Evolutionary conservation across 1,140 invertebrate species (phyloP).

Genomic region (Zaprionus nigranus): DNA sequence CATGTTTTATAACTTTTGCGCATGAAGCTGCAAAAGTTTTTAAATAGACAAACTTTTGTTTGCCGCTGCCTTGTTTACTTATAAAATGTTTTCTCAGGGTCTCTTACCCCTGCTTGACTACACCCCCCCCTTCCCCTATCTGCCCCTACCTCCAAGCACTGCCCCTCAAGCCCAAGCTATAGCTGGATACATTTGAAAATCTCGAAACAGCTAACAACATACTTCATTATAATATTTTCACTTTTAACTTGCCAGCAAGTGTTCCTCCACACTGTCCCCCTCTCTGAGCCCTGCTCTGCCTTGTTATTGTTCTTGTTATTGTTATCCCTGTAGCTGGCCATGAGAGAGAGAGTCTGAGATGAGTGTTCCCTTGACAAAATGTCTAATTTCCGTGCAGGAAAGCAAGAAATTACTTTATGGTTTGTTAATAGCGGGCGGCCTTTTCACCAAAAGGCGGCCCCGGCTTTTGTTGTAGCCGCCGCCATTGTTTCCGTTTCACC

Average conservation of each 20-base stretch:
- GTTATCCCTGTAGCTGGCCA: conserved; percentile 46
- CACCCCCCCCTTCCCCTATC: not conserved
- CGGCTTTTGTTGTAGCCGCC: conserved; percentile 30
- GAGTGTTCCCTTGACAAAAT: conserved; percentile 82
- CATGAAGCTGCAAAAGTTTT: conserved; percentile 75
- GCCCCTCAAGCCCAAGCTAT: conserved; percentile 33
- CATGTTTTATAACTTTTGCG: conserved; percentile 82
- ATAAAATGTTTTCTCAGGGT: conserved; percentile 61
- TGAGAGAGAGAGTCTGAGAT: conserved; percentile 23
- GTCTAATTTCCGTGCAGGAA: conserved; percentile 83
- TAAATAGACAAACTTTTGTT: conserved; percentile 80
- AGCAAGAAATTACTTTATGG: conserved; percentile 83
- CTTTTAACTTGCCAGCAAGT: conserved; percentile 71
- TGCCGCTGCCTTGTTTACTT: conserved; percentile 74
- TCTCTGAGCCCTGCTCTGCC: not conserved
- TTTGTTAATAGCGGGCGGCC: conserved; percentile 80
- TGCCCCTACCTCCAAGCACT: not conserved
- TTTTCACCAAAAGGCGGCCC: conserved; percentile 43
- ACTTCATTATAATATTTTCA: conserved; percentile 83
- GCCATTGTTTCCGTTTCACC: conserved; percentile 35
- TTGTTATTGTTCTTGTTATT: conserved; percentile 57
- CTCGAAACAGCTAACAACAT: conserved; percentile 81
- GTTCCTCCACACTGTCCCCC: conserved; percentile 11
- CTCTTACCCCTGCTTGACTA: conserved; percentile 8
- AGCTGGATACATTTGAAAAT: conserved; percentile 80